These are phyloP conservation scores for Eueremaeus valkanovi DNA, from an alignment of 2,888 invertebrate genomes.

Conservation along the genomic window DNA sequence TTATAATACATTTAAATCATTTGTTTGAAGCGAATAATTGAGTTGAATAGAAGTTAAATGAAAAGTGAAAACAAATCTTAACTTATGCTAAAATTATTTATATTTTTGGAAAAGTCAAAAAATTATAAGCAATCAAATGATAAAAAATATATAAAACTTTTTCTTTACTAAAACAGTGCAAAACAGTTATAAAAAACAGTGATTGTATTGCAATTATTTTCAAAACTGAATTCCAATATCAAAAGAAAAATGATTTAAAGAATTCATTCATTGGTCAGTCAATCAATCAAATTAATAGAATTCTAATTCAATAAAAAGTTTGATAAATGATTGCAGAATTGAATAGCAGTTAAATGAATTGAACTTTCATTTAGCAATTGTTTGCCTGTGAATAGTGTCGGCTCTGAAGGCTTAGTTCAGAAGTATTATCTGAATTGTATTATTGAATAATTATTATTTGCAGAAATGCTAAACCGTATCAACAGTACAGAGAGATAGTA, in stretches of 20 bases:
- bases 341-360: not conserved
- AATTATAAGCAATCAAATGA: no score
- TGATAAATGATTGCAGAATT: not conserved
- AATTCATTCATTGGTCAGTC: not conserved
- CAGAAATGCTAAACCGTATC: not conserved
- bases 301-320: not conserved
- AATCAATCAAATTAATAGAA: not conserved
- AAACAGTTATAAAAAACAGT: no score
- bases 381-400: not conserved
- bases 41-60: not conserved
- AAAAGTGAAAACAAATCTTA: no score
- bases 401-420: not conserved
- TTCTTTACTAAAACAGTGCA: no score
- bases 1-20: no score
- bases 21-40: not conserved
- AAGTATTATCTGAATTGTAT: not conserved
- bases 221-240: no score
- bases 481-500: not conserved
- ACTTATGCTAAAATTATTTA: no score
- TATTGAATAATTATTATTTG: conserved; percentile 27
- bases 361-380: not conserved
- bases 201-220: no score
- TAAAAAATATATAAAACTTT: no score
- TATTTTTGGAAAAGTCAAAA: no score
- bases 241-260: no score